phyloP scores from a whole-genome alignment of 2,113 vertebrate genomes.

The Benitochromis conjunctus region DNA sequence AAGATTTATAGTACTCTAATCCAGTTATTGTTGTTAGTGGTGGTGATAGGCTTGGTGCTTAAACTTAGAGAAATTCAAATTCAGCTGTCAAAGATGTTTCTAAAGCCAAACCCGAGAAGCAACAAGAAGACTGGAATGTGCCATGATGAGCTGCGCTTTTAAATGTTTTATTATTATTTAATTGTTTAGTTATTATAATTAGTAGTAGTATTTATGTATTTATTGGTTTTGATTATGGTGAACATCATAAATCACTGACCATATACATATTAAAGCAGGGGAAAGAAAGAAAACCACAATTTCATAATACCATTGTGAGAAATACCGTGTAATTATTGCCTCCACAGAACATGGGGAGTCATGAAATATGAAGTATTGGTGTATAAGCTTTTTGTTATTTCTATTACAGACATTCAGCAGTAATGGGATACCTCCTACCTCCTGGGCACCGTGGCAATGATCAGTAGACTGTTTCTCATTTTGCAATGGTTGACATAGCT shows the following conservation, averaged over 20 bases:
- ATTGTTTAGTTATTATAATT: neutral
- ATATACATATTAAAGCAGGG: neutral
- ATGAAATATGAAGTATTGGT: neutral
- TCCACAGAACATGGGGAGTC: neutral
- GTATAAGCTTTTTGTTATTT: neutral
- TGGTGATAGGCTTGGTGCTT: neutral
- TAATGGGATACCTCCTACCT: slow-evolving; percentile 59
- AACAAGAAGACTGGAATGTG: neutral
- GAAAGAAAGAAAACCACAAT: neutral
- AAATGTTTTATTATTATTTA: neutral
- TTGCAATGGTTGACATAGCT: neutral
- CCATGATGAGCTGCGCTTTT: neutral
- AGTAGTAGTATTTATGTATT: neutral
- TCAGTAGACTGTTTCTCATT: slow-evolving; percentile 18
- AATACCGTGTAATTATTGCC: neutral
- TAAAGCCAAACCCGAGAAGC: neutral
- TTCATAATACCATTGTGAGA: neutral
- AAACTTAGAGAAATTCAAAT: too few species aligned
- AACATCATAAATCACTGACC: neutral
- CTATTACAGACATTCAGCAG: slow-evolving; percentile 25
- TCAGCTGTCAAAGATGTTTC: neutral
- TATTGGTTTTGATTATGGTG: neutral
- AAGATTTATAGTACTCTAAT: neutral
- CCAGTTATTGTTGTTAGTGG: neutral
- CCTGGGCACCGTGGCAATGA: neutral